Conservation (phyloP, 2,797 vertebrate genomes). For the Nannoperca obscura region DNA sequence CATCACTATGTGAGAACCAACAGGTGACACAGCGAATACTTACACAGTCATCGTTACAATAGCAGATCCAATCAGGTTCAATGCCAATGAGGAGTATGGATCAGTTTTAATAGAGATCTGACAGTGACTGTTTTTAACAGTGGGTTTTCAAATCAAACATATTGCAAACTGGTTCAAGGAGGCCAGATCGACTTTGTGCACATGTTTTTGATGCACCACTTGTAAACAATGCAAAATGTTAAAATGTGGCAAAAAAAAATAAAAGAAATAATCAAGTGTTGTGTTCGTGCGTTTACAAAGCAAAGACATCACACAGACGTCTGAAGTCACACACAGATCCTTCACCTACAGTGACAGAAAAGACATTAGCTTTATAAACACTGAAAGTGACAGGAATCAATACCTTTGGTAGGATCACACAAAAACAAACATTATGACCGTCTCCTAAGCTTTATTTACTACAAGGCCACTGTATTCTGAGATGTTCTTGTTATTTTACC, state of each 20-base stretch:
- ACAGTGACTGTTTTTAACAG: background rate
- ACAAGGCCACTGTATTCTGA: background rate
- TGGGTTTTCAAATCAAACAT: background rate
- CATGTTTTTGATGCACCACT: background rate
- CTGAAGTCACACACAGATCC: background rate
- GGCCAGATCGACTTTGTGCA: background rate
- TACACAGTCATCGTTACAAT: background rate
- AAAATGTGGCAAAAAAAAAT: background rate
- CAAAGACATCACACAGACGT: no score
- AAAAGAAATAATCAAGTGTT: background rate
- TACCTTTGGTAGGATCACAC: background rate
- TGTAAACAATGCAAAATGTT: background rate
- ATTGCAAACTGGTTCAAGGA: background rate
- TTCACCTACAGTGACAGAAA: background rate
- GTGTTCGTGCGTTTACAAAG: background rate
- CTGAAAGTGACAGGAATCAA: background rate
- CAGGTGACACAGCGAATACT: background rate
- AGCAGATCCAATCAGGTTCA: background rate
- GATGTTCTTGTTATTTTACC: background rate
- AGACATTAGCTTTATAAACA: background rate
- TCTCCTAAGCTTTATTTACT: background rate
- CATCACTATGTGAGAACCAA: background rate
- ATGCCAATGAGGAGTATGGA: background rate
- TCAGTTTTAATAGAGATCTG: background rate
- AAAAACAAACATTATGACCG: constrained; percentile 7